Evolutionary conservation across 2,797 vertebrate species (phyloP), one percentile per base, ranked within the genome.

Genomic region (Melanotaenia boesemani): DNA sequence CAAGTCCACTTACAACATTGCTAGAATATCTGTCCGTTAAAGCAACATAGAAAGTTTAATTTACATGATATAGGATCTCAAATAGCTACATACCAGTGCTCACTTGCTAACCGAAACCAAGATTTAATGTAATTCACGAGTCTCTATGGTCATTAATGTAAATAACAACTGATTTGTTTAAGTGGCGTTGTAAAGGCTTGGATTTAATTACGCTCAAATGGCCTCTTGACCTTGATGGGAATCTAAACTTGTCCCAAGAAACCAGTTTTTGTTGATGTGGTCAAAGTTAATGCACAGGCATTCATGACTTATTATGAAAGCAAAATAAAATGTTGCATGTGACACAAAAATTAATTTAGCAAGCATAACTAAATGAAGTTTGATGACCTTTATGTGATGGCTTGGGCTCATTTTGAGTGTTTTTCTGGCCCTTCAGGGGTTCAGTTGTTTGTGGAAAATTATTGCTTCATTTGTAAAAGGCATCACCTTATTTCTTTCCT

Each of bases 101-200:
- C 18, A 48, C 18, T 6, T 48, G 18, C 18, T 48, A 20, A 20
- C 16, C 20, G 20, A 48, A 48, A 20, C 18, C 46, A 48, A 48
- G 18, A 48, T 48, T 48, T 48, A 9, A 48, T n/a, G 18, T 9
- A 48, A 46, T 46, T 46, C 44, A 46, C 6, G 44, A n/a, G 20
- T 48, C 2, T n/a, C 46, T 9, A 9, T 48, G 18, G 2, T 18
- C 46, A 48, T 48, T 6, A 7, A 6, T 61, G 56, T 55, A 9
- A 24, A 34, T 71, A 63, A 67, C 55, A 62, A 63, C 18, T 9
- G 15, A 64, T 73, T 70, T 65, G 10, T 41, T 30, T 36, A 61
- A 67, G 60, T 46, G n/a, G 36, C 24, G 37, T 9, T 63, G 20
- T 56, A 72, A 61, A 7, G 3, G 10, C 4, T 61, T 67, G 30